Percentiles rank a stretch among this genome's conserved stretches.
Evolutionary conservation across 2,797 vertebrate genomes (phyloP).

Genomic region (Chrysocyon brachyurus): DNA sequence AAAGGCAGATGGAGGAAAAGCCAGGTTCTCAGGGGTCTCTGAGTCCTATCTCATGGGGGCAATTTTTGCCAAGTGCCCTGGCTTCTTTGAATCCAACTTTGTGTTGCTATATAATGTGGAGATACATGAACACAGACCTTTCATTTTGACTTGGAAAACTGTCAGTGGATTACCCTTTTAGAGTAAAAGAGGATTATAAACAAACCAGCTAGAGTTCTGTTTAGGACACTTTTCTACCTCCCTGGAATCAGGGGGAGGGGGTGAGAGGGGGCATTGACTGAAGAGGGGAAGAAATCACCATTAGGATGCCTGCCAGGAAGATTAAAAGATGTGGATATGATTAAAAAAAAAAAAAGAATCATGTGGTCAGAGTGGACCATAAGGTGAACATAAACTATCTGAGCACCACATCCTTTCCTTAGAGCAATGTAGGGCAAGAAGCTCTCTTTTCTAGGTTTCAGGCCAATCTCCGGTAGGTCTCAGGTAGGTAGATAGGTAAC

Average conservation of each 20-base stretch:
- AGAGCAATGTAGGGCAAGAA: background rate
- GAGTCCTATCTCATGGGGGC: background rate
- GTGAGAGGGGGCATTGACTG: background rate
- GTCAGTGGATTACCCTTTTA: constrained; percentile 58
- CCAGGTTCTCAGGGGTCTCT: background rate
- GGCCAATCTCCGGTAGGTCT: constrained; percentile 51
- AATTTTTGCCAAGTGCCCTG: constrained; percentile 30
- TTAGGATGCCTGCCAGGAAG: background rate
- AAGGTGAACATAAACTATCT: background rate
- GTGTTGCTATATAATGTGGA: background rate
- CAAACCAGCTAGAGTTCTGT: constrained; percentile 53
- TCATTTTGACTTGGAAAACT: constrained; percentile 32
- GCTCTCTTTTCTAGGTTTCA: constrained; percentile 7
- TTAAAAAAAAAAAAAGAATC: background rate
- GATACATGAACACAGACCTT: background rate
- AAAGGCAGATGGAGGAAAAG: background rate
- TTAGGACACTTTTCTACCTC: constrained; percentile 26
- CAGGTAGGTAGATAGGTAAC: background rate
- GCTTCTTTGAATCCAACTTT: background rate
- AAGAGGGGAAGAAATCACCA: background rate
- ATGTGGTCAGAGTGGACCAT: background rate
- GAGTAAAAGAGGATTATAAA: constrained; percentile 67
- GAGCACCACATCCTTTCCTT: background rate
- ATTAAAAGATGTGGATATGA: background rate
- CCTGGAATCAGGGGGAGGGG: background rate